Conservation (phyloP, 1,140 invertebrate species). For the Drosophila prosaltans region DNA sequence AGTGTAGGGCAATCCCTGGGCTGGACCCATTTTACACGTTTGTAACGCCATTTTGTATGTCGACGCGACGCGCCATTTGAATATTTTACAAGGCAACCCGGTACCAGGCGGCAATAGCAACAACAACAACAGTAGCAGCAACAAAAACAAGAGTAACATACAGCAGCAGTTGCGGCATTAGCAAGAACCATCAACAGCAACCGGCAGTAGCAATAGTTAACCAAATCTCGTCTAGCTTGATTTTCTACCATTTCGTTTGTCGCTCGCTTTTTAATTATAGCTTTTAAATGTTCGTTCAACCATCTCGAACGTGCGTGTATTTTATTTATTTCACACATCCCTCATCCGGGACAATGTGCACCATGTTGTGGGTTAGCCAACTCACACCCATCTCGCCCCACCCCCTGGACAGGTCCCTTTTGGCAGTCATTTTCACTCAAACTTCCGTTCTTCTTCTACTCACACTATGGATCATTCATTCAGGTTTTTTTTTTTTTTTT, state of each 20-base stretch:
- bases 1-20: background rate
- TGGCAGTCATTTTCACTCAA: slow-evolving; percentile 30
- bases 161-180: background rate
- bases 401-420: background rate
- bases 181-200: background rate
- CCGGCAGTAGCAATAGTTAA: slow-evolving; percentile 41
- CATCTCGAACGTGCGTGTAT: slow-evolving; percentile 77
- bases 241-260: slow-evolving; percentile 39
- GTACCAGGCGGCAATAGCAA: slow-evolving; percentile 2
- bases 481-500: slow-evolving; percentile 14
- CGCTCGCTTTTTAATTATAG: slow-evolving; percentile 76
- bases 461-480: too few species aligned
- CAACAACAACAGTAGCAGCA: background rate
- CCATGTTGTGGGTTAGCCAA: slow-evolving; percentile 55
- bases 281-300: slow-evolving; percentile 71
- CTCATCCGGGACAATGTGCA: slow-evolving; percentile 77
- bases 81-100: slow-evolving; percentile 66
- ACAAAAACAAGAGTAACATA: background rate
- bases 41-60: slow-evolving; percentile 76
- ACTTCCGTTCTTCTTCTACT: slow-evolving; percentile 53
- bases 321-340: slow-evolving; percentile 75
- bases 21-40: slow-evolving; percentile 64
- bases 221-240: slow-evolving; percentile 62
- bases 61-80: slow-evolving; percentile 69
- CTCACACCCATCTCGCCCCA: background rate